Evolutionary conservation across 2,888 invertebrate genomes (phyloP), one percentile per base, ranked within the genome.

Genomic region (Arctia plantaginis): DNA sequence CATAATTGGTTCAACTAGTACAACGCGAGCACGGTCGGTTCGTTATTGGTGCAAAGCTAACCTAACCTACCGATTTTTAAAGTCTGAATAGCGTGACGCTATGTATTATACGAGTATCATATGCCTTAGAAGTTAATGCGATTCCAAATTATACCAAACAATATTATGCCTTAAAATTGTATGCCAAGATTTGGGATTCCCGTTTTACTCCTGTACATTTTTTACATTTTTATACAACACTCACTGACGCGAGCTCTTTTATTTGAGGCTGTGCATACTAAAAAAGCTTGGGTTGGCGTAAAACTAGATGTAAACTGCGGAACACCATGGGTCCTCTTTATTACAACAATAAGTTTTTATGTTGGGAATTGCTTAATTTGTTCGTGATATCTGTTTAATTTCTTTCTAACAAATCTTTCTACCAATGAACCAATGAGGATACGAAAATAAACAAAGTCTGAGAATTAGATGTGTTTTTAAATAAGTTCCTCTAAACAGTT

Each of bases 391-490:
- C 59, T 62, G 62, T 30, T 62, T 18, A 6, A 30, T 62, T 10
- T 39, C 27, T 33, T 35, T 27, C 59, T 27, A 59, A 15, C 27
- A 69, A 39, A 41, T 35, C 18, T 41, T 18, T 20, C 39, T 41
- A 44, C n/a, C 23, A 71, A 44, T n/a, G 15, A 44, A 23, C 44
- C 33, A 33, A 33, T 51, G 33, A 41, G 23, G 23, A 65, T 47
- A 65, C 15, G 33, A 33, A 33, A 23, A n/a, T 67, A 72, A 59
- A 72, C 67, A 59, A 72, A 59, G 59, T 67, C 51, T 66, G n/a
- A 35, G 39, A 41, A 41, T 66, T 23, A 66, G 41, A 39, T 59
- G 59, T 66, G 10, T 12, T 66, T 23, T 51, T 27, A 39, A 39
- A 39, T 39, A 51, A 27, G 51, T 51, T 35, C 51, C 35, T 51